Conservation (phyloP, 2,797 vertebrate species). For the Squalus acanthias region DNA sequence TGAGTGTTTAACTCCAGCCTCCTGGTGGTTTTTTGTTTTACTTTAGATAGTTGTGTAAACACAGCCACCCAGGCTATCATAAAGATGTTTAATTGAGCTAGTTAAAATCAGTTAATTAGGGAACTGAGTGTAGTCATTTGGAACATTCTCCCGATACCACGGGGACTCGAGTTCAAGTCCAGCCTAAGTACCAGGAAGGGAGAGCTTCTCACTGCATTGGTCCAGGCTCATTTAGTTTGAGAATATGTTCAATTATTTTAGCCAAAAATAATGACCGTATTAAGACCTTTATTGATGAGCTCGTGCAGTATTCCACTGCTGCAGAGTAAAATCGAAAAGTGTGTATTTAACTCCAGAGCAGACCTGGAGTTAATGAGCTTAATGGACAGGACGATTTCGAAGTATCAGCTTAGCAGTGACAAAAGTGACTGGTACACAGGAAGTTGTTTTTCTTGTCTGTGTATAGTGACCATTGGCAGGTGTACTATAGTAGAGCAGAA, state of each 20-base stretch:
- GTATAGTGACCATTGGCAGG: neutral
- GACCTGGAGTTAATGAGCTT: neutral
- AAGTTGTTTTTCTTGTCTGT: neutral
- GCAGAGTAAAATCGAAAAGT: neutral
- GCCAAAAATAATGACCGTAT: neutral
- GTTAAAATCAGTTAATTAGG: neutral
- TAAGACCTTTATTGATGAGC: neutral
- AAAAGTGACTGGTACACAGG: too few relatives aligned
- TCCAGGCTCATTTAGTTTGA: neutral
- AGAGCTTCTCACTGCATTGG: neutral
- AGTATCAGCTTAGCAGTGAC: neutral
- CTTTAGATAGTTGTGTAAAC: neutral
- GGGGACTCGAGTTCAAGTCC: neutral
- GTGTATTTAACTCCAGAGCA: neutral
- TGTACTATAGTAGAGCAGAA: neutral
- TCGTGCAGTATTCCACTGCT: neutral
- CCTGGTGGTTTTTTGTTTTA: neutral
- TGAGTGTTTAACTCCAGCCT: neutral
- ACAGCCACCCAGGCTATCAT: neutral
- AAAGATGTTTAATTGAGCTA: neutral
- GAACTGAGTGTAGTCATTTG: neutral
- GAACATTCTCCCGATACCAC: neutral
- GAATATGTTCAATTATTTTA: neutral
- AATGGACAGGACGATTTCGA: neutral
- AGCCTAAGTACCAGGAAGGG: neutral